Evolutionary conservation across 2,113 vertebrate species (phyloP).

Genomic region (Apus apus): DNA sequence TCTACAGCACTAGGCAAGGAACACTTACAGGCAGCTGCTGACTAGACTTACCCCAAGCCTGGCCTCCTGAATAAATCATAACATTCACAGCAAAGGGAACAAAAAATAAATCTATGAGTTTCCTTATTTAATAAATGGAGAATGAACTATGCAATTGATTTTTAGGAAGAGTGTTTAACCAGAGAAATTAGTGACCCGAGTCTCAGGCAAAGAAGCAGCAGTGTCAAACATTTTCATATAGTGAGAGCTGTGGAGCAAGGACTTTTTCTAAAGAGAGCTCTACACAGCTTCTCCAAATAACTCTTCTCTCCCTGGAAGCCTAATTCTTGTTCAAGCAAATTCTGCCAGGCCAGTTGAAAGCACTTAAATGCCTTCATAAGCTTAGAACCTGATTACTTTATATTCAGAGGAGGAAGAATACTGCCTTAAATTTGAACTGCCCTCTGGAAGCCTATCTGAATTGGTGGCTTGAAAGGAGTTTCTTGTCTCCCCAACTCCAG

Average conservation of each 20-base stretch:
- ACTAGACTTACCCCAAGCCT: neutral
- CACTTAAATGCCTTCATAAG: neutral
- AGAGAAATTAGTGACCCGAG: neutral
- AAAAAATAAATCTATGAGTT: neutral
- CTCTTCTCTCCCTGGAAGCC: neutral
- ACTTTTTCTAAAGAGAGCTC: neutral
- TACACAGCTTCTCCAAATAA: neutral
- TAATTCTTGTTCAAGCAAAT: neutral
- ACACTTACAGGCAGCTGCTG: neutral
- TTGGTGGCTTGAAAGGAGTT: neutral
- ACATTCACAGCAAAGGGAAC: neutral
- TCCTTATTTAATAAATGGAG: neutral
- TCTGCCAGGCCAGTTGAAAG: neutral
- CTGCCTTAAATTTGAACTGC: neutral
- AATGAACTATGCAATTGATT: neutral
- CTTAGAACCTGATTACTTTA: neutral
- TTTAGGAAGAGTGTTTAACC: neutral
- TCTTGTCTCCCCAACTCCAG: neutral
- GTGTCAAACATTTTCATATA: neutral
- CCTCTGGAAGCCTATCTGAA: neutral
- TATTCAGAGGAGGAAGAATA: neutral
- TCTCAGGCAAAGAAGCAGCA: neutral
- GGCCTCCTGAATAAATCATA: neutral
- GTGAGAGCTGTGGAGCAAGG: neutral
- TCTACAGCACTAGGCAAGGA: fast-evolving